Base-by-base conservation (phyloP, 2,113 vertebrate genomes). In the Chrysemys picta region DNA sequence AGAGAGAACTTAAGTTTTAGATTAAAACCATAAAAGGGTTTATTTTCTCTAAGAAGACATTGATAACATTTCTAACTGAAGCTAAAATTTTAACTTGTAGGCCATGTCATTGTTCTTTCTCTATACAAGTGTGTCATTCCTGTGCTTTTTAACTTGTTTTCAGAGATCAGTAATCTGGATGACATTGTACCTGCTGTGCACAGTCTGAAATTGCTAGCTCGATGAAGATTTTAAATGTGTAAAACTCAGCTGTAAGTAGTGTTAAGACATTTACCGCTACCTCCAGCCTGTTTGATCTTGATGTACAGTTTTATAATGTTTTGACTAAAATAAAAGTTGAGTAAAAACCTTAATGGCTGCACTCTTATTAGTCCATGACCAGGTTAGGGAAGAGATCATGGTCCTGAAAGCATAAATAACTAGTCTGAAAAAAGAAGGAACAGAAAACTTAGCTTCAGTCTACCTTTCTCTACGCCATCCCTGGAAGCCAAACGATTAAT, bases 181-280 rank as follows among this genome's bases (percentile, higher is more conserved):
- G 98, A 99, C 85, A 98, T 99, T 97, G 95, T 99, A 93, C 99
- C 99, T 57, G 94, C 98, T 80, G 97, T 99, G 91, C 97, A 50
- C 89, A 96, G 97, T 59, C 85, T 99, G 97, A 99, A 99, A 84
- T 62, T 97, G 87, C 95, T 2, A 86, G 85, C 82, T 81, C 75
- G 82, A 29, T 95, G 84, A 94, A 82, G 54, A 6, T 75, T 16
- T 75, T 21, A 53, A 57, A 7, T 35, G 47, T 82, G 65, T 49
- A 52, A 53, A 78, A 75, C 72, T 76, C 80, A 57, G 85, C 42
- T 88, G n/a, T 85, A 87, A 78, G 27, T 0, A 0, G 11, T 57
- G 65, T 5, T 1, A 13, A 1, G 4, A 59, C 47, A 13, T 2
- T 21, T 50, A 59, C 54, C 93, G 85, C 95, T 94, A 93, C 95